Evolutionary conservation across 2,888 invertebrate genomes (phyloP).

Genomic region (Operophtera brumata): DNA sequence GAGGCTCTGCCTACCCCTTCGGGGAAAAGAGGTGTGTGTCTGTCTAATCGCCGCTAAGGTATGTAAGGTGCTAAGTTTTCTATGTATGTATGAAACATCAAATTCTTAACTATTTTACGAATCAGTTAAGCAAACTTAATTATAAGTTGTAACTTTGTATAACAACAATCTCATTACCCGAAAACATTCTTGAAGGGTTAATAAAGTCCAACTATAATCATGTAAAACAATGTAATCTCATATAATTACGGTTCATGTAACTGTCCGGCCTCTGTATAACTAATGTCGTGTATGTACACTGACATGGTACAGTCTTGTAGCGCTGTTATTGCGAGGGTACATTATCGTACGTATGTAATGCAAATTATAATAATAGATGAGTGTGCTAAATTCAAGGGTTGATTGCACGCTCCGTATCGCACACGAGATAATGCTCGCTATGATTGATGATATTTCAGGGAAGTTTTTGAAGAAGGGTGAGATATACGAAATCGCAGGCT

Average conservation of each 20-base stretch:
- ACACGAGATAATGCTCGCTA: constrained; percentile 55
- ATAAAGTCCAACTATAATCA: constrained; percentile 25
- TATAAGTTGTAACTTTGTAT: constrained; percentile 14
- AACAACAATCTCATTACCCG: constrained; percentile 19
- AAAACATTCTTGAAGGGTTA: constrained; percentile 18
- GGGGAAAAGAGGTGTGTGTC: no score
- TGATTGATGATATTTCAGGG: constrained; percentile 63
- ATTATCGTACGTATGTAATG: constrained; percentile 26
- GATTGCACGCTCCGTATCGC: constrained; percentile 40
- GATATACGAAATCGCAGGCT: constrained; percentile 50
- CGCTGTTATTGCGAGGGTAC: constrained; percentile 17
- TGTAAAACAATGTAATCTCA: constrained; percentile 24
- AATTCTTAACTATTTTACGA: neutral
- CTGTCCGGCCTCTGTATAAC: constrained; percentile 19
- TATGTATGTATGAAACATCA: neutral
- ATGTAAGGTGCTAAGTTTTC: neutral
- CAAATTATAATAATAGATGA: constrained; percentile 38
- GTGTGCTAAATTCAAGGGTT: constrained; percentile 40
- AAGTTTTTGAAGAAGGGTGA: constrained; percentile 51
- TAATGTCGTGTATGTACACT: constrained; percentile 23
- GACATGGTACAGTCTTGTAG: constrained; percentile 11
- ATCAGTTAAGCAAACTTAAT: neutral
- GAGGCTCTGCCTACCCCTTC: no score
- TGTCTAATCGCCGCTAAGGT: no score
- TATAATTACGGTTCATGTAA: constrained; percentile 31